Evolutionary conservation across 2,888 invertebrate genomes (phyloP).

Genomic region (Eudasyphora cyanicolor): DNA sequence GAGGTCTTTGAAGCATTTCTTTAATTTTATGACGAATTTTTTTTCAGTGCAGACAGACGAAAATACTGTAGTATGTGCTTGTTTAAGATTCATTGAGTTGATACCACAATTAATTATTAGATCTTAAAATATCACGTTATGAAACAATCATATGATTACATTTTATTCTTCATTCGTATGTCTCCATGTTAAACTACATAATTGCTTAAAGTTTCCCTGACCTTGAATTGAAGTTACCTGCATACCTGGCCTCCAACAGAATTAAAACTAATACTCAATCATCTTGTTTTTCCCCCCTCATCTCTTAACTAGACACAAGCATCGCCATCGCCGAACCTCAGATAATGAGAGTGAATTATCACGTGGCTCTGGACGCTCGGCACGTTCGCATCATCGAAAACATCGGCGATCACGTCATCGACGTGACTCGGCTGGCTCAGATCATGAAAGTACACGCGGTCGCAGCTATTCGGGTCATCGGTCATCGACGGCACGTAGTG

Average conservation of each 20-base stretch:
- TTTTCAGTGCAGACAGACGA: too few species aligned
- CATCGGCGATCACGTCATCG: slow-evolving; percentile 86
- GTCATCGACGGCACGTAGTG: slow-evolving; percentile 78
- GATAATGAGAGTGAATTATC: slow-evolving; percentile 95
- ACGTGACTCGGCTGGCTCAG: slow-evolving; percentile 85
- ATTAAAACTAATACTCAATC: neutral
- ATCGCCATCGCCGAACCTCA: slow-evolving; percentile 90
- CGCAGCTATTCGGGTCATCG: slow-evolving; percentile 80
- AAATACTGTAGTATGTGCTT: too few species aligned
- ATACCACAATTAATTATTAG: too few species aligned
- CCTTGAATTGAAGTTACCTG: neutral
- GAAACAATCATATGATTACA: too few species aligned
- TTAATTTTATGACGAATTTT: too few species aligned
- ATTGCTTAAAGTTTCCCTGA: too few species aligned
- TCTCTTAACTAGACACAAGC: slow-evolving; percentile 82
- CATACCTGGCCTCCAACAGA: neutral
- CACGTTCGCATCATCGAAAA: slow-evolving; percentile 87
- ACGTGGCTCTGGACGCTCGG: slow-evolving; percentile 90
- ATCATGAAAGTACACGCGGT: slow-evolving; percentile 84
- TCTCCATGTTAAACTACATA: too few species aligned
- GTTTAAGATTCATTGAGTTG: too few species aligned
- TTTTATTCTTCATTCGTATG: too few species aligned
- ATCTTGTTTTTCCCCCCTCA: neutral
- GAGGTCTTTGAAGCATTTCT: too few species aligned
- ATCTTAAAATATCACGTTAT: too few species aligned